Conservation (phyloP, 2,113 vertebrate genomes). For the Recurvirostra avosetta region DNA sequence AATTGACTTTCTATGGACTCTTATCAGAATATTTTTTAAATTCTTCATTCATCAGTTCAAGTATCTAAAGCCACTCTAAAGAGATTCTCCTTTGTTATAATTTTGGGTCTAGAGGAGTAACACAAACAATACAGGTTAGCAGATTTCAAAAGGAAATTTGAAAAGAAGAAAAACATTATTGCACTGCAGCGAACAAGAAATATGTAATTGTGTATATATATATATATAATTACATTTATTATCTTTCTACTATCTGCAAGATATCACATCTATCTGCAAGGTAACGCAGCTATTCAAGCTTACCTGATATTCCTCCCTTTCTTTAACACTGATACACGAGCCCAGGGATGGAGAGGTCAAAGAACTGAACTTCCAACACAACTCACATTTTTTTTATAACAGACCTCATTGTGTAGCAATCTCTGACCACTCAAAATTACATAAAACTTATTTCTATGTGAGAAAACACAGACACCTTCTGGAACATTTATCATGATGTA, state of each 20-base stretch:
- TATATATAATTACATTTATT: background rate
- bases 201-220: background rate
- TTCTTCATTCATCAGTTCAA: background rate
- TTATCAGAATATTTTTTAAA: background rate
- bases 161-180: background rate
- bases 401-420: background rate
- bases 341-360: background rate
- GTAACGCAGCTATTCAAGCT: background rate
- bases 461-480: background rate
- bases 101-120: background rate
- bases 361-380: background rate
- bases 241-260: background rate
- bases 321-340: background rate
- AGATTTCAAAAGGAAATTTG: background rate
- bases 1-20: background rate
- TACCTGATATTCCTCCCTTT: background rate
- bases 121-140: background rate
- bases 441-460: background rate
- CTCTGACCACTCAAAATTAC: background rate
- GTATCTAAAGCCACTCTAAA: background rate
- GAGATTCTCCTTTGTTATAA: background rate
- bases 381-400: accelerated
- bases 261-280: background rate
- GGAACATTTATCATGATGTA: background rate
- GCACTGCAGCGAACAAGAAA: background rate